phyloP scores from a whole-genome alignment of 2,797 vertebrate genomes.

The Dallia pectoralis region DNA sequence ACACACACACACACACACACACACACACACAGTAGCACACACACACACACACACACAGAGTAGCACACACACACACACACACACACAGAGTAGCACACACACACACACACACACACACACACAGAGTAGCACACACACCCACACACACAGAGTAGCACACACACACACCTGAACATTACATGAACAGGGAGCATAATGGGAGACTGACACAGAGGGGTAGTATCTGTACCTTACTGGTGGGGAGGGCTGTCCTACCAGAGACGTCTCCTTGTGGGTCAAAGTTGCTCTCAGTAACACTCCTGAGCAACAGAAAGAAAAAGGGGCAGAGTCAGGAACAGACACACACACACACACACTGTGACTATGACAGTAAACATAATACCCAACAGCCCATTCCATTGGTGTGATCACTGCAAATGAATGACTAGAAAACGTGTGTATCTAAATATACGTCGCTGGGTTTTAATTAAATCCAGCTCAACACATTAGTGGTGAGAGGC shows the following conservation, averaged over 20 bases:
- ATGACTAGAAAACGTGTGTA: background rate
- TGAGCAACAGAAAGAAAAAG: constrained; percentile 41
- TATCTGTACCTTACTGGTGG: constrained; percentile 88
- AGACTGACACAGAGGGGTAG: background rate
- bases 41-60: no score
- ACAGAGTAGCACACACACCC: background rate
- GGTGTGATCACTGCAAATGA: background rate
- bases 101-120: no score
- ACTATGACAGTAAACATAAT: background rate
- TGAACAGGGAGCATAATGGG: background rate
- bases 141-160: background rate
- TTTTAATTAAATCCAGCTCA: constrained; percentile 34
- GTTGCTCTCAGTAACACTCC: constrained; percentile 88
- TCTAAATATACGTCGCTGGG: constrained; percentile 24
- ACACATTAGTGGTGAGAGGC: constrained; percentile 15
- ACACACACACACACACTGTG: constrained; percentile 8
- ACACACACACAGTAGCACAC: no score
- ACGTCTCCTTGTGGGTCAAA: constrained; percentile 94
- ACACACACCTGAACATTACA: background rate
- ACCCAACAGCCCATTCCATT: background rate
- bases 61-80: no score
- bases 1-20: no score
- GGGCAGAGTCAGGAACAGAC: background rate
- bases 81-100: no score
- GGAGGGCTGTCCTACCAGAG: constrained; percentile 83